Conservation (phyloP, 1,140 invertebrate species). For the Drosophila albomicans region DNA sequence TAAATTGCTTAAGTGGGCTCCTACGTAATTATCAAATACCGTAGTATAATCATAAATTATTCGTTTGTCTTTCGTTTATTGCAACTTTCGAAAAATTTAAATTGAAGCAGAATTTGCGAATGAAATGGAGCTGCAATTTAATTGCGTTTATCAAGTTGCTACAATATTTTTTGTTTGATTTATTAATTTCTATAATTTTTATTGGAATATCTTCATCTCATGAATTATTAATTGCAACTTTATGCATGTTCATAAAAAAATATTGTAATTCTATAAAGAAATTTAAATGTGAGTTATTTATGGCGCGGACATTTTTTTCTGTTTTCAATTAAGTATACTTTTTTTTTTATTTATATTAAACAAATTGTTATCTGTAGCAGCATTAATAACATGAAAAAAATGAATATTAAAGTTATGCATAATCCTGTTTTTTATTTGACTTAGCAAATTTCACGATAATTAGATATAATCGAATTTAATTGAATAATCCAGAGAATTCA, state of each 20-base stretch:
- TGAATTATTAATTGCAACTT: background rate
- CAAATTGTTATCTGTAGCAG: background rate
- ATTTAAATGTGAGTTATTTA: background rate
- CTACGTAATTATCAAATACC: background rate
- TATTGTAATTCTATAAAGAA: background rate
- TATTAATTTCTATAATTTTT: background rate
- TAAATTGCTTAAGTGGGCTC: constrained; percentile 50
- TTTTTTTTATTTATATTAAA: too few relatives aligned
- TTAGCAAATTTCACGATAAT: background rate
- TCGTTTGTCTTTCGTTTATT: background rate
- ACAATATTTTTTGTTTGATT: background rate
- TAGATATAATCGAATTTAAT: background rate
- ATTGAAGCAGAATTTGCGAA: background rate
- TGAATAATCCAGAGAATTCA: background rate
- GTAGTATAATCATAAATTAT: constrained; percentile 5
- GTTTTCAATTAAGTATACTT: too few relatives aligned
- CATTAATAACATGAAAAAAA: background rate
- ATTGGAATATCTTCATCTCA: background rate
- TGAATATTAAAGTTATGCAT: too few relatives aligned
- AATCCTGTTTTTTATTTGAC: background rate
- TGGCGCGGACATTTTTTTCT: background rate
- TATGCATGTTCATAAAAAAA: background rate
- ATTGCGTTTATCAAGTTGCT: background rate
- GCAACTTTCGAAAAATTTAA: background rate
- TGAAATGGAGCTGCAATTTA: too few relatives aligned